Evolutionary conservation across 2,797 vertebrate species (phyloP), one percentile per base, ranked within the genome.

Genomic region (Ispidina picta): DNA sequence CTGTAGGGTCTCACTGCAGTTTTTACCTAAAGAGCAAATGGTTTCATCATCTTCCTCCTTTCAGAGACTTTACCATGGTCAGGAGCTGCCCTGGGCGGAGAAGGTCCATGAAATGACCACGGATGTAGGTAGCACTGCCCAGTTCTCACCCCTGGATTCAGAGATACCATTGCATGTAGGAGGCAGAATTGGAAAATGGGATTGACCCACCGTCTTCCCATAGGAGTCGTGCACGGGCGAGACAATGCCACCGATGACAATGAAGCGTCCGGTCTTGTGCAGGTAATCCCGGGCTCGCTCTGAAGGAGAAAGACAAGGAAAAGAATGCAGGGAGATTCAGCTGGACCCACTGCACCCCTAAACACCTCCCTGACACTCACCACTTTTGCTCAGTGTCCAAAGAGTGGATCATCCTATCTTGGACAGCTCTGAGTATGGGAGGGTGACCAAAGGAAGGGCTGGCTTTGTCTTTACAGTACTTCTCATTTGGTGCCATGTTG

Each of bases 141-240:
- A 8, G 52, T 8, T 14, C 12, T 44, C 11, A 3, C 6, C 33
- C 29, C 41, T 37, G 5, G 7, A 31, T 74, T 22, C 33, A 44
- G 81, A 75, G 39, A 20, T 1, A 8, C 26, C 43, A 28, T 1
- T 2, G 5, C 3, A 20, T 3, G 1, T 1, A 52, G 52, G 29
- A 33, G 22, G 22, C 63, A 69, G 66, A 31, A 5, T 8, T 10
- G 28, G n/a, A 21, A 7, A 22, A 54, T 7, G 48, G 5, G 13
- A 9, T 31, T 8, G 8, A 94, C 98, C 93, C 95, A 99, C 99
- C 93, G 98, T 98, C 96, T 99, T 99, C 29, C 98, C 99, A 2
- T 99, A 99, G 86, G 99, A 99, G 97, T 99, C 99, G 11, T 99
- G 99, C 82, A 99, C 99, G 0, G 99, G 99, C 0, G 99, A 99